Conservation (phyloP, 2,888 invertebrate species). For the Andrena haemorrhoa region DNA sequence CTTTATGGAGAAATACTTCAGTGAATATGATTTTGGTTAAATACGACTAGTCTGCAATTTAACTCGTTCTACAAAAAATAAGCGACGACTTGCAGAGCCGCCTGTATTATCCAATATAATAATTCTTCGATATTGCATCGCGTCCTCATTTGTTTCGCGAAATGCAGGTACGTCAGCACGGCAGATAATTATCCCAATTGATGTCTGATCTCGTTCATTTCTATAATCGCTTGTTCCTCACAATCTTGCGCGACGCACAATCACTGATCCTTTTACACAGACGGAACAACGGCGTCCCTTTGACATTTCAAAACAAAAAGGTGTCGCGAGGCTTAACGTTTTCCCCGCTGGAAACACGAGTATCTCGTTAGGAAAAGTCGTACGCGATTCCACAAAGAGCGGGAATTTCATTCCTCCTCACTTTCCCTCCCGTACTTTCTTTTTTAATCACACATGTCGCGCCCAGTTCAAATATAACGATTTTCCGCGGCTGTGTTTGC, state of each 20-base stretch:
- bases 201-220: no score
- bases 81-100: not conserved
- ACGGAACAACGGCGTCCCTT: slow-evolving; percentile 1
- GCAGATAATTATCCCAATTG: not conserved
- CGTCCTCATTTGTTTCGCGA: no score
- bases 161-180: no score
- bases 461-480: slow-evolving; percentile 59
- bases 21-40: not conserved
- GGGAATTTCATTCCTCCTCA: slow-evolving; percentile 29
- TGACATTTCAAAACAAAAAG: slow-evolving; percentile 29
- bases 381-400: slow-evolving; percentile 28
- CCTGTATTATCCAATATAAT: not conserved
- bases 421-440: not conserved
- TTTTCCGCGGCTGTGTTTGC: slow-evolving; percentile 46
- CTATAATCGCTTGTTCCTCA: not conserved
- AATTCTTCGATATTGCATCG: no score
- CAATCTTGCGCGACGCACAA: not conserved
- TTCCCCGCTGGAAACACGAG: slow-evolving; percentile 15
- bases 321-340: slow-evolving; percentile 21
- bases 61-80: not conserved
- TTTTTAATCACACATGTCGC: slow-evolving; percentile 30
- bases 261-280: not conserved
- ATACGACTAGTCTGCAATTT: no score
- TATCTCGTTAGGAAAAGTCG: slow-evolving; percentile 53
- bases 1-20: not conserved